Conservation (phyloP, 2,113 vertebrate genomes). For the Melanostigma gelatinosum region DNA sequence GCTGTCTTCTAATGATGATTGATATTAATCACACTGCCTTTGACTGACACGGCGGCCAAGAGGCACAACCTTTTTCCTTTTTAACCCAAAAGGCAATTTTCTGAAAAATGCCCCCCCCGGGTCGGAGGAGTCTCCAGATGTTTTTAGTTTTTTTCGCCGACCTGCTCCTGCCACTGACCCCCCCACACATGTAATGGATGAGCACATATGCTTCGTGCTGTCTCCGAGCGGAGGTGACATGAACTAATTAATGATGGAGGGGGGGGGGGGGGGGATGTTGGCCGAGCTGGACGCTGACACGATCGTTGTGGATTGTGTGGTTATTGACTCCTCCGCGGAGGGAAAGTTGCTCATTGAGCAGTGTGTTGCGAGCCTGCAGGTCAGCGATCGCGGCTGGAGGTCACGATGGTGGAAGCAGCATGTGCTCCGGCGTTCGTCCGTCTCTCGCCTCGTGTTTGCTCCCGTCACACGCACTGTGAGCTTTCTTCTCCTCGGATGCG, state of each 20-base stretch:
- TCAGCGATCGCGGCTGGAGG: conserved; percentile 59
- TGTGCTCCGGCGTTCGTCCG: conserved; percentile 66
- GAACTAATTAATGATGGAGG: conserved; percentile 78
- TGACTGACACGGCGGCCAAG: conserved; percentile 70
- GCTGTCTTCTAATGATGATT: conserved; percentile 71
- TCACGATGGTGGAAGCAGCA: conserved; percentile 60
- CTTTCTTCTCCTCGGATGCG: background rate
- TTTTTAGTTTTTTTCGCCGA: conserved; percentile 15
- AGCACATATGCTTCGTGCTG: conserved; percentile 70
- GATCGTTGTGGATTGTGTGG: conserved; percentile 74
- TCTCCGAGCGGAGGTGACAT: conserved; percentile 73
- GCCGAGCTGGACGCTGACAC: conserved; percentile 77
- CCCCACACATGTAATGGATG: conserved; percentile 74
- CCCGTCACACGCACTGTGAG: conserved; percentile 19
- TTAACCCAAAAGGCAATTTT: conserved; percentile 74
- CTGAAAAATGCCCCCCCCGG: conserved; percentile 43
- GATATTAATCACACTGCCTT: conserved; percentile 77
- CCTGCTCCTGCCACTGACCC: conserved; percentile 68
- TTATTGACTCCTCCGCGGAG: conserved; percentile 80
- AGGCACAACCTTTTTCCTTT: conserved; percentile 36
- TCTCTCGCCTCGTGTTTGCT: conserved; percentile 53
- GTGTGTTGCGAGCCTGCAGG: conserved; percentile 69
- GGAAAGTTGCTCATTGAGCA: conserved; percentile 80
- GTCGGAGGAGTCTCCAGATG: conserved; percentile 53
- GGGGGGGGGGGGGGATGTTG: conserved; percentile 47